Percentiles rank a stretch among this genome's conserved stretches.
Conservation (phyloP, 2,797 vertebrate genomes). For the Furcifer pardalis region DNA sequence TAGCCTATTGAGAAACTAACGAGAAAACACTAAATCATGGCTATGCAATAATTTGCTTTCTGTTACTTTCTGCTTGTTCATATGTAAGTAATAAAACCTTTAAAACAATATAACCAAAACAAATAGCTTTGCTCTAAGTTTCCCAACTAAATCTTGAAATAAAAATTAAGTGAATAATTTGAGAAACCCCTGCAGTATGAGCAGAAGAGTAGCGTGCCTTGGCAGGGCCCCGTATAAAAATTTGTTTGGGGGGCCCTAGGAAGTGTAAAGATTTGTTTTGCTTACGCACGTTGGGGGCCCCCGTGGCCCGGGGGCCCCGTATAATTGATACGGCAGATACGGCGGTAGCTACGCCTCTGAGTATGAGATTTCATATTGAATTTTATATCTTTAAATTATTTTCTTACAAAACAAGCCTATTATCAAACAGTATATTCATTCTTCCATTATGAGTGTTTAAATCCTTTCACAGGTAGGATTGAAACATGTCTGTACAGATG, state of each 20-base stretch:
- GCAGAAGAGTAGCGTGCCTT: too few species aligned
- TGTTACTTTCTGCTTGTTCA: slow-evolving; percentile 15
- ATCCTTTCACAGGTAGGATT: neutral
- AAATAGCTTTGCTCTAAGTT: slow-evolving; percentile 37
- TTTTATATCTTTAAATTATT: neutral
- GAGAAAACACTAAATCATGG: slow-evolving; percentile 47
- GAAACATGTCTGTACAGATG: too few species aligned
- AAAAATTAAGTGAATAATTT: slow-evolving; percentile 27
- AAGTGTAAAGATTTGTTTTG: too few species aligned
- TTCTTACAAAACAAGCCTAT: neutral
- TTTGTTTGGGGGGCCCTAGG: too few species aligned
- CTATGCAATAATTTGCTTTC: slow-evolving; percentile 34
- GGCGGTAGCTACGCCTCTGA: too few species aligned
- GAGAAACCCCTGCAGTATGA: neutral
- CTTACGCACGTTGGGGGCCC: too few species aligned
- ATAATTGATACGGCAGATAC: too few species aligned
- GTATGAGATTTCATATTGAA: neutral
- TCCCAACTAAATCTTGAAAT: slow-evolving; percentile 10
- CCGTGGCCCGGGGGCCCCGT: too few species aligned
- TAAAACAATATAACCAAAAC: slow-evolving; percentile 29
- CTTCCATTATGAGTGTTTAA: neutral
- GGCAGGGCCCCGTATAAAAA: too few species aligned
- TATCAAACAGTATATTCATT: neutral
- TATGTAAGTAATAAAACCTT: slow-evolving; percentile 34
- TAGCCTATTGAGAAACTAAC: slow-evolving; percentile 55